phyloP scores from a whole-genome alignment of 1,140 invertebrate species.

The Saccostrea glomerata region DNA sequence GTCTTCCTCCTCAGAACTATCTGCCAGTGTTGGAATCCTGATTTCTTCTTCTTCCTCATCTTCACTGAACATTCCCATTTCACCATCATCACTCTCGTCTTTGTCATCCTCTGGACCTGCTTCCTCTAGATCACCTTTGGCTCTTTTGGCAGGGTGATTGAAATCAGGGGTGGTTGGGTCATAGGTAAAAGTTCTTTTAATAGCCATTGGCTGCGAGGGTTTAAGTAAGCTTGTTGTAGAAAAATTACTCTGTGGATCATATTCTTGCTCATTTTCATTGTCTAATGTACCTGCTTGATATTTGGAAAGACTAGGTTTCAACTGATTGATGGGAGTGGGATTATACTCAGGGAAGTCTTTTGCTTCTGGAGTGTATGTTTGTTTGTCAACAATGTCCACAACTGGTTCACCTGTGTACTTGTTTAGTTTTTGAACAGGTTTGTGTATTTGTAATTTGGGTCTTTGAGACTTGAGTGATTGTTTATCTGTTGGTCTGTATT shows the following conservation, averaged over 20 bases:
- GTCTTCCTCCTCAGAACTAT: constrained; percentile 49
- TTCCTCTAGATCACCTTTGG: constrained; percentile 36
- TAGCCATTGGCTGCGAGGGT: constrained; percentile 9
- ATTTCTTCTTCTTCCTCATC: constrained; percentile 57
- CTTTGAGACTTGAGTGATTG: not conserved
- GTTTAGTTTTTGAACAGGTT: constrained; percentile 35
- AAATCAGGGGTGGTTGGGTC: constrained; percentile 46
- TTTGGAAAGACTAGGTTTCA: constrained; percentile 73
- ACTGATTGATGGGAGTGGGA: constrained; percentile 83
- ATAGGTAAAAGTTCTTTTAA: constrained; percentile 48
- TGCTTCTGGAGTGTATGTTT: constrained; percentile 42
- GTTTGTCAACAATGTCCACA: constrained; percentile 33
- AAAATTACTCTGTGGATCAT: constrained; percentile 73
- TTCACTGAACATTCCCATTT: constrained; percentile 61
- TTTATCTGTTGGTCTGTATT: constrained; percentile 32
- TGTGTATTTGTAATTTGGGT: not conserved
- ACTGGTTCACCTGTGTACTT: constrained; percentile 51
- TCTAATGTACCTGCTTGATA: not conserved
- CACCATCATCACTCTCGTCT: constrained; percentile 36
- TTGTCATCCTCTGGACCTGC: constrained; percentile 37
- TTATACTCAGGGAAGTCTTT: constrained; percentile 80
- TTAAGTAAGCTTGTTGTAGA: constrained; percentile 45
- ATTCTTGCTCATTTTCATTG: constrained; percentile 58
- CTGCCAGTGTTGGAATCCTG: not conserved
- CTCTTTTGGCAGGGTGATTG: constrained; percentile 39